phyloP scores from a whole-genome alignment of 2,797 vertebrate genomes.

The Siniperca undulata region DNA sequence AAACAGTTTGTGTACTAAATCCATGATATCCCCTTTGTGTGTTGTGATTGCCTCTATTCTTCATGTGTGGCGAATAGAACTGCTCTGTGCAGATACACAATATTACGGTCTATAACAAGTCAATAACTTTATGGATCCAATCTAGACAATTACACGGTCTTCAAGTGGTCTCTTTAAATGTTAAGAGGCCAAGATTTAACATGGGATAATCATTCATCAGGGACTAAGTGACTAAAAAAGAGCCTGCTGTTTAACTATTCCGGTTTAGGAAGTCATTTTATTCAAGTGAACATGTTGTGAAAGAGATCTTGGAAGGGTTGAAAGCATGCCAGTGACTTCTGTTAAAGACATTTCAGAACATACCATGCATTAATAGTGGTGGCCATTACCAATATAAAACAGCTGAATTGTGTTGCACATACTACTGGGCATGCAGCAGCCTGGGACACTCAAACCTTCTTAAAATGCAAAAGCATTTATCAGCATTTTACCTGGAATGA shows the following conservation, averaged over 20 bases:
- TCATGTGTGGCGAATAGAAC: background rate
- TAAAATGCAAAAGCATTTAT: background rate
- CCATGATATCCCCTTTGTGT: background rate
- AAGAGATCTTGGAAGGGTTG: background rate
- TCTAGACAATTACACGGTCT: background rate
- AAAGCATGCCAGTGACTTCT: constrained; percentile 46
- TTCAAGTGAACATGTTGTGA: background rate
- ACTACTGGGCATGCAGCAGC: constrained; percentile 10
- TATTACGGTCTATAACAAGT: background rate
- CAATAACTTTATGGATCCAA: constrained; percentile 1
- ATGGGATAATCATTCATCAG: background rate
- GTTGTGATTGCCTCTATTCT: background rate
- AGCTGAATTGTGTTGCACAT: background rate
- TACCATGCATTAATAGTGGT: constrained; percentile 6
- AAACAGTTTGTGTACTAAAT: background rate
- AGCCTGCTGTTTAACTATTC: background rate
- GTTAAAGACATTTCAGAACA: constrained; percentile 20
- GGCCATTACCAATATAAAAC: background rate
- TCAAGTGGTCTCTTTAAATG: background rate
- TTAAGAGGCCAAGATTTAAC: background rate
- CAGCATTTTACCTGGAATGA: constrained; percentile 6
- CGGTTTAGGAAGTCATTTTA: background rate
- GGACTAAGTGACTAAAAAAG: background rate
- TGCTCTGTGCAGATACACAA: background rate
- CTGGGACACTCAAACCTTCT: constrained; percentile 13